These are phyloP conservation scores for Acleris laterana DNA, from an alignment of 2,888 invertebrate genomes.

Conservation along the genomic window DNA sequence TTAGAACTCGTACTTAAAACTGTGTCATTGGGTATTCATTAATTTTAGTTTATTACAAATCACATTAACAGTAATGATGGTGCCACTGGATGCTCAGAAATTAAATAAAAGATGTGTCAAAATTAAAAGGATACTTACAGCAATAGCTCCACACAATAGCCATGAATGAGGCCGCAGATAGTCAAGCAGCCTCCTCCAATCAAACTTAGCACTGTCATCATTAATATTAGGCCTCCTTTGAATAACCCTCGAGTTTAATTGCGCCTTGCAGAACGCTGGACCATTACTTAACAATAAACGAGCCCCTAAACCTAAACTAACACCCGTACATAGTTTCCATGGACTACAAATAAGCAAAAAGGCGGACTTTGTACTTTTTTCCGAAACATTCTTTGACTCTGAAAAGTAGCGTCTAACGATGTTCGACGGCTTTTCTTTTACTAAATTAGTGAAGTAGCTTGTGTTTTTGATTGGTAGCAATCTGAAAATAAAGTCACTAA, in stretches of 20 bases:
- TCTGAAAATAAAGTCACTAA: constrained; percentile 55
- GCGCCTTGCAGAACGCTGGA: constrained; percentile 87
- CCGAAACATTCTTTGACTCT: constrained; percentile 55
- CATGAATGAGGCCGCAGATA: constrained; percentile 91
- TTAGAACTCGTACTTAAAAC: no score
- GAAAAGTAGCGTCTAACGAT: constrained; percentile 60
- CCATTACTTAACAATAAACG: constrained; percentile 72
- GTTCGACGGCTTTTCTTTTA: constrained; percentile 65
- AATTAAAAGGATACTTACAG: constrained; percentile 85
- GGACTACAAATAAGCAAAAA: constrained; percentile 65
- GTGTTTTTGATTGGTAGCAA: constrained; percentile 61
- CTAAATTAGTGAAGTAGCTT: constrained; percentile 57
- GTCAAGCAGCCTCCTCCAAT: constrained; percentile 89
- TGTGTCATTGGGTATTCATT: no score
- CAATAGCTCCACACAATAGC: constrained; percentile 90
- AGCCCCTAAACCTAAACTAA: constrained; percentile 70
- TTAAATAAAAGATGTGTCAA: no score
- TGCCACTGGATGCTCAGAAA: no score
- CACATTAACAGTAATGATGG: no score
- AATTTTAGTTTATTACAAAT: no score
- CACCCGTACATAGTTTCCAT: constrained; percentile 77
- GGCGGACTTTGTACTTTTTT: constrained; percentile 60
- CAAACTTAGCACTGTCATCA: constrained; percentile 86
- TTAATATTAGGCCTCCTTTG: constrained; percentile 81
- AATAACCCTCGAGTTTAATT: constrained; percentile 77